phyloP scores from a whole-genome alignment of 2,888 invertebrate genomes.

The Clistopyga incitator region DNA sequence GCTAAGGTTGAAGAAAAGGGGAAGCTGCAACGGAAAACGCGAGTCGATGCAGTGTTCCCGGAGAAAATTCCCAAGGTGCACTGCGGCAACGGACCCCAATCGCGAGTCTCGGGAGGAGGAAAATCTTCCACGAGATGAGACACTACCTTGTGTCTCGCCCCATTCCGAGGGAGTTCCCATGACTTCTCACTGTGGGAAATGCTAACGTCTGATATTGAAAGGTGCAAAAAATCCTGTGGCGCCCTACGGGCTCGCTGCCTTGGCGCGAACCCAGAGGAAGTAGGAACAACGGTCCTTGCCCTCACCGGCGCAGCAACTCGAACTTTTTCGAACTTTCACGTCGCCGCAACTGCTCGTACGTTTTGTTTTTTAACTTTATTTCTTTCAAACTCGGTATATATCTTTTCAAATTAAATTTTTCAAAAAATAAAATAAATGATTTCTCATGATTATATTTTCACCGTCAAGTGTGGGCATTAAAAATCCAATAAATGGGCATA shows the following conservation, averaged over 20 bases:
- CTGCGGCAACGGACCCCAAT: slow-evolving; percentile 52
- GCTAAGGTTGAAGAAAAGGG: slow-evolving; percentile 45
- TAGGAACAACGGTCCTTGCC: slow-evolving; percentile 80
- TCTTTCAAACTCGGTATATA: neutral
- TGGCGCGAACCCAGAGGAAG: slow-evolving; percentile 75
- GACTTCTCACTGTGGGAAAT: slow-evolving; percentile 83
- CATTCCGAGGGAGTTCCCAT: slow-evolving; percentile 72
- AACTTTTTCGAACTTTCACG: slow-evolving; percentile 25
- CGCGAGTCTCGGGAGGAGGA: slow-evolving; percentile 75
- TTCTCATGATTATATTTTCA: neutral
- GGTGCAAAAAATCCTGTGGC: slow-evolving; percentile 77
- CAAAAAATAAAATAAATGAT: too few relatives aligned
- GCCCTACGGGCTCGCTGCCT: slow-evolving; percentile 72
- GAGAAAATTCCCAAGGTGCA: slow-evolving; percentile 69
- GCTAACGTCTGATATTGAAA: slow-evolving; percentile 82
- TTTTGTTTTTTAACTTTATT: neutral
- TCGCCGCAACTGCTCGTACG: neutral
- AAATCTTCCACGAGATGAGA: slow-evolving; percentile 73
- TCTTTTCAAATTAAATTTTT: too few relatives aligned
- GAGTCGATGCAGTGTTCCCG: slow-evolving; percentile 1
- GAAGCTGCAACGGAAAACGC: slow-evolving; percentile 54
- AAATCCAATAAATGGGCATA: neutral
- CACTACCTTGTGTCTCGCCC: slow-evolving; percentile 41
- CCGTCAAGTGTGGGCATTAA: too few relatives aligned
- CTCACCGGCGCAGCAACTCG: slow-evolving; percentile 76